Evolutionary conservation across 2,113 vertebrate species (phyloP), one percentile per base, ranked within the genome.

Genomic region (Mungos mungo): DNA sequence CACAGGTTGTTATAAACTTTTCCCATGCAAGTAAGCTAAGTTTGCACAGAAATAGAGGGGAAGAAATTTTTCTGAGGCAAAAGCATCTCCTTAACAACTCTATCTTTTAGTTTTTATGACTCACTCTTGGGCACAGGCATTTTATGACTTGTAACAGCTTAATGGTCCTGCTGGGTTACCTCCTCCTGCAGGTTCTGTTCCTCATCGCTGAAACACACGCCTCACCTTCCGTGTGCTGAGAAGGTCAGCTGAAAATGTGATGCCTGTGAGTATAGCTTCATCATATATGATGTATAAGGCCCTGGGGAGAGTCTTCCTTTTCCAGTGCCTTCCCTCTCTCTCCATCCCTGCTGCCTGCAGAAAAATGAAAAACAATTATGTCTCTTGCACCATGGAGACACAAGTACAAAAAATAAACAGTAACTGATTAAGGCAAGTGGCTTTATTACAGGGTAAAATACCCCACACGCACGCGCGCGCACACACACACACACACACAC

Each of bases 101-200:
- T 98, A 97, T 98, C 96, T 97, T 98, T 96, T 98, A 97, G 97
- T 69, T 96, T 98, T 98, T 98, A 98, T 98, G 95, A 95, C 95
- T 98, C 95, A 97, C 97, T 96, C 97, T 97, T 97, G 97, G 98
- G 97, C 97, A 97, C 65, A 95, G 86, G 97, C 97, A 92, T 98
- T 99, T 98, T 98, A 98, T 97, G 97, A 97, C 98, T 98, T 98
- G 91, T 97, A 98, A 98, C 96, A 96, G 98, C 94, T 98, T 98
- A 98, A 98, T 98, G 89, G 97, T 98, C 97, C 97, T 98, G 83
- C 96, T 98, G 98, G 97, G 98, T 97, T 98, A 97, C 66, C 31
- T 88, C 96, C 96, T 97, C 45, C 80, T 94, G 69, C 35, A 96
- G 82, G 83, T 83, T 93, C 97, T 96, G 88, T 98, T 98, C 97